Evolutionary conservation across 2,113 vertebrate genomes (phyloP).

Genomic region (Neodontobutis hainanensis): DNA sequence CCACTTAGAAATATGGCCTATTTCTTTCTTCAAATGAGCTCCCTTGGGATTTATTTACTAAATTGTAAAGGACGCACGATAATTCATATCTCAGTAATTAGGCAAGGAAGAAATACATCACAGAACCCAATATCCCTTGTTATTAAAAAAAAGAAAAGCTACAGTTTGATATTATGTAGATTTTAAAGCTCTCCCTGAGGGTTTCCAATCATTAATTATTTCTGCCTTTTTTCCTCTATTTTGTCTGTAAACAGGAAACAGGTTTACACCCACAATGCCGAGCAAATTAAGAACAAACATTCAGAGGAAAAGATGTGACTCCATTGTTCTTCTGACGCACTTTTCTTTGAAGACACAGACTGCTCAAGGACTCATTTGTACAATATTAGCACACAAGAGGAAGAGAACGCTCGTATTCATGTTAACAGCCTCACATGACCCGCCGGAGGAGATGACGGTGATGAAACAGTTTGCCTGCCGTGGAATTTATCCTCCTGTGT

Average conservation of each 20-base stretch:
- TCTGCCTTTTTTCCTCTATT: conserved; percentile 49
- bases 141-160: conserved; percentile 72
- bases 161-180: conserved; percentile 79
- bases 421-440: conserved; percentile 40
- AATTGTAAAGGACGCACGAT: conserved; percentile 76
- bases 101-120: conserved; percentile 76
- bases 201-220: conserved; percentile 75
- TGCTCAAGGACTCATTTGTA: conserved; percentile 68
- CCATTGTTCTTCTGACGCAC: conserved; percentile 44
- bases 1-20: conserved; percentile 72
- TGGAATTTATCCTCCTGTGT: conserved; percentile 24
- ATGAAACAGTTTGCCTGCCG: conserved; percentile 23
- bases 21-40: conserved; percentile 79
- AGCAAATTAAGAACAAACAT: conserved; percentile 73
- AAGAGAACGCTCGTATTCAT: conserved; percentile 19
- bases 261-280: conserved; percentile 58
- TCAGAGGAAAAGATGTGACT: conserved; percentile 58
- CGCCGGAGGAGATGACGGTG: conserved; percentile 13
- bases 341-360: conserved; percentile 61
- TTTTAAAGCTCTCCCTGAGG: conserved; percentile 73
- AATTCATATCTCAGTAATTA: conserved; percentile 79
- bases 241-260: conserved; percentile 64
- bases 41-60: conserved; percentile 75
- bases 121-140: conserved; percentile 75
- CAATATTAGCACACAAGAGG: conserved; percentile 50